These are phyloP conservation scores for Leptonema lineaticorne DNA, from an alignment of 1,140 invertebrate species.

Conservation along the genomic window DNA sequence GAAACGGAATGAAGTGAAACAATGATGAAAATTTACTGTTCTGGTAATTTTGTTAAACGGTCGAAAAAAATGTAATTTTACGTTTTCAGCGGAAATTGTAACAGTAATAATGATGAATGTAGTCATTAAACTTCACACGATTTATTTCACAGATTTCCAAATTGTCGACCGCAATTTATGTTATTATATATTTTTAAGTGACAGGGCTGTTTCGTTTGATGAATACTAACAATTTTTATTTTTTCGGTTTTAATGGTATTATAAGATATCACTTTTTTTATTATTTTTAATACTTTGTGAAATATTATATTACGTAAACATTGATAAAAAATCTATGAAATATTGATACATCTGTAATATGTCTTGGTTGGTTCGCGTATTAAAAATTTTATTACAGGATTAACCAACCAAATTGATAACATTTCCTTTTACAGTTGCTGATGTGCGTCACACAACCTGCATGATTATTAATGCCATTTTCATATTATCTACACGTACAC, in stretches of 20 bases:
- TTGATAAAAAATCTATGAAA: too few relatives aligned
- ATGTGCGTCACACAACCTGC: constrained; percentile 18
- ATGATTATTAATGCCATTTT: constrained; percentile 4
- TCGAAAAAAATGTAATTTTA: neutral
- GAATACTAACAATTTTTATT: too few relatives aligned
- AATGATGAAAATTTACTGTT: neutral
- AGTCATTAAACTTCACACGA: constrained; percentile 6
- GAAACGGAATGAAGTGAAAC: neutral
- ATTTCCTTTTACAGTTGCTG: constrained; percentile 24
- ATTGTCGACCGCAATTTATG: neutral
- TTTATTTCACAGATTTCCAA: neutral
- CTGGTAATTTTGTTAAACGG: neutral
- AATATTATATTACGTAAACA: too few relatives aligned
- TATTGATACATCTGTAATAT: neutral
- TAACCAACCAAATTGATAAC: constrained; percentile 16
- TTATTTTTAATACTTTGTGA: too few relatives aligned
- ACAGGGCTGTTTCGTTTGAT: too few relatives aligned
- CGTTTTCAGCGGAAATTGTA: constrained; percentile 8
- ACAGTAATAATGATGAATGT: constrained; percentile 19
- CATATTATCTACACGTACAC: neutral
- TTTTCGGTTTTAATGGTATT: too few relatives aligned
- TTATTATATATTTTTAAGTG: neutral
- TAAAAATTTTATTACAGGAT: constrained; percentile 22
- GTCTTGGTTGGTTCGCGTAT: constrained; percentile 11
- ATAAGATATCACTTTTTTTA: too few relatives aligned